Evolutionary conservation across 2,113 vertebrate species (phyloP).

Genomic region (Hepsetus odoe): DNA sequence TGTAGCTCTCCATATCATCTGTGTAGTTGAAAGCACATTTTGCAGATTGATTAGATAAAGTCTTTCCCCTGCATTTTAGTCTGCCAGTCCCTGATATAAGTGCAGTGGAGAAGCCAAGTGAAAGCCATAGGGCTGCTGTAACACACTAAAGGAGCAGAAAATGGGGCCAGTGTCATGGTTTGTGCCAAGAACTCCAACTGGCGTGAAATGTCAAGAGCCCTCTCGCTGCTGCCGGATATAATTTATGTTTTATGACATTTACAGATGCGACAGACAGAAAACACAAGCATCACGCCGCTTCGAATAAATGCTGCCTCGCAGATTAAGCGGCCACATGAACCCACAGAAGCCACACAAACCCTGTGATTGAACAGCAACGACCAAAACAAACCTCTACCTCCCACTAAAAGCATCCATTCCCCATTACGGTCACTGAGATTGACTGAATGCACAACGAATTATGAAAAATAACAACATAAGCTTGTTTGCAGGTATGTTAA

Average conservation of each 20-base stretch:
- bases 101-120: slow-evolving; percentile 3
- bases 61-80: slow-evolving; percentile 33
- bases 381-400: slow-evolving; percentile 30
- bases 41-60: slow-evolving; percentile 45
- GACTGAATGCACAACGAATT: slow-evolving; percentile 16
- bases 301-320: slow-evolving; percentile 20
- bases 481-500: slow-evolving; percentile 28
- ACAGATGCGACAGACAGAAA: slow-evolving; percentile 48
- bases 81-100: slow-evolving; percentile 26
- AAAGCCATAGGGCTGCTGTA: slow-evolving; percentile 29
- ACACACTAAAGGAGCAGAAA: slow-evolving; percentile 43
- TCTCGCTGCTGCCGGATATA: slow-evolving; percentile 51
- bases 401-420: slow-evolving; percentile 32
- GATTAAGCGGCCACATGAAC: slow-evolving; percentile 31
- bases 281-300: slow-evolving; percentile 39
- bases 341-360: slow-evolving; percentile 18
- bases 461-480: slow-evolving; percentile 23
- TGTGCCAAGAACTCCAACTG: slow-evolving; percentile 48
- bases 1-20: slow-evolving; percentile 19
- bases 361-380: slow-evolving; percentile 41
- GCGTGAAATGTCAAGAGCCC: slow-evolving; percentile 58
- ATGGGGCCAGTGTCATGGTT: slow-evolving; percentile 43
- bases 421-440: slow-evolving; percentile 28
- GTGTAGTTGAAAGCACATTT: slow-evolving; percentile 31
- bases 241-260: slow-evolving; percentile 63